These are phyloP conservation scores for Oncorhynchus clarkii DNA, from an alignment of 2,113 vertebrate genomes.

Conservation along the genomic window DNA sequence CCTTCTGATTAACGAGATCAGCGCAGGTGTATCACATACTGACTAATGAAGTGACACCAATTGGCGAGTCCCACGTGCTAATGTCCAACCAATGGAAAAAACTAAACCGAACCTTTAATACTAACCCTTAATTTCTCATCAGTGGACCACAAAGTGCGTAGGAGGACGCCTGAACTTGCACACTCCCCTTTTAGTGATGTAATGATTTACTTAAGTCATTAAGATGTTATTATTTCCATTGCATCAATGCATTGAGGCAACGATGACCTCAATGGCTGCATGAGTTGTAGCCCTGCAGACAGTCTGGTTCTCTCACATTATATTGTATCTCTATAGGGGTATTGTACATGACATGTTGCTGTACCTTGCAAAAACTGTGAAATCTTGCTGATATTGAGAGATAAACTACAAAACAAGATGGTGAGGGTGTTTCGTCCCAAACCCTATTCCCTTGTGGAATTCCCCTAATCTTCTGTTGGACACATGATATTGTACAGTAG, in stretches of 20 bases:
- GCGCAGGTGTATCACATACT: too few relatives aligned
- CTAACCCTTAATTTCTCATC: too few relatives aligned
- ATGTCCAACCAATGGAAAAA: too few relatives aligned
- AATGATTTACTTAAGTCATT: constrained; percentile 1
- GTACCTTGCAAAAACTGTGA: constrained; percentile 8
- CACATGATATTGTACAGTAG: constrained; percentile 59
- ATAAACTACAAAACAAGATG: constrained; percentile 46
- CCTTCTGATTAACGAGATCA: too few relatives aligned
- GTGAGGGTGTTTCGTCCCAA: constrained; percentile 18
- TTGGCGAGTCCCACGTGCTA: too few relatives aligned
- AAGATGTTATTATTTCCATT: neutral
- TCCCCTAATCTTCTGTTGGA: constrained; percentile 68
- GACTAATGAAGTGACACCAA: too few relatives aligned
- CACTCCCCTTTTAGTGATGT: too few relatives aligned
- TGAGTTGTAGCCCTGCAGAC: neutral
- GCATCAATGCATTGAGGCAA: neutral
- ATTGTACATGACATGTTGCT: too few relatives aligned
- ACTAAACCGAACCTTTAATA: too few relatives aligned
- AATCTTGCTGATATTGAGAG: constrained; percentile 43
- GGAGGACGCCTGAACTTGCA: too few relatives aligned
- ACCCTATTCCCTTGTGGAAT: constrained; percentile 62
- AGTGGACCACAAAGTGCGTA: too few relatives aligned
- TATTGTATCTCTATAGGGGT: too few relatives aligned
- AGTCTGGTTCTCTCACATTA: neutral
- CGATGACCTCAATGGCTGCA: neutral